Evolutionary conservation across 2,797 vertebrate genomes (phyloP), one percentile per base, ranked within the genome.

Genomic region (Sarcophilus harrisii): DNA sequence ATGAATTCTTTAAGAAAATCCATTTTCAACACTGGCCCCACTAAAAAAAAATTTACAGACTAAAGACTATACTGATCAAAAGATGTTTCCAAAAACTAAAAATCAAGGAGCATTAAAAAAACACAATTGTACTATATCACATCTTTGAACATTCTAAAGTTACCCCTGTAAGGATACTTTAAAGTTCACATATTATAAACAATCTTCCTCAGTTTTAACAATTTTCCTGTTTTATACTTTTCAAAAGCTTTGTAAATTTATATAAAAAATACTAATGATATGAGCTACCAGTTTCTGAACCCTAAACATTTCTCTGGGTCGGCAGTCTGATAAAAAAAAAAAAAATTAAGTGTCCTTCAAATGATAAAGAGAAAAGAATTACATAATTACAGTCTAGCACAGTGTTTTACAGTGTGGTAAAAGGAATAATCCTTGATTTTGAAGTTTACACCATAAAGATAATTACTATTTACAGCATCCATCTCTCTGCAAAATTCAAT

Each of bases 401-500:
- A 95, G 89, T 55, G 90, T 57, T 49, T 95, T 95, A 87, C 55
- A 92, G 0, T 58, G 10, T 87, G 38, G 92, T 96, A 95, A 94
- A 95, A 92, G 90, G 93, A 87, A 94, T 94, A 92, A 94, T 81
- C 38, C 73, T 92, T 94, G 94, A 96, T 93, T 95, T 58, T 91
- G 0, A 97, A 95, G 57, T 93, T 92, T 95, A 87, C 10, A 49
- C 73, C 73, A 49, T 87, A 87, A 87, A 87, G 73, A 87, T 49
- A 96, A 96, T 96, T 96, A 96, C 90, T 94, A 95, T 94, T 97
- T 95, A 96, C 32, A 58, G 49, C 30, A 45, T 73, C 54, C 87
- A 94, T 96, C 95, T 55, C 94, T 52, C 93, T 95, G 93, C 55
- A 93, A 91, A 95, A 95, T 97, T 97, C 93, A 90, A 92, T 91